phyloP scores from a whole-genome alignment of 2,113 vertebrate species.

The Prunella himalayana region DNA sequence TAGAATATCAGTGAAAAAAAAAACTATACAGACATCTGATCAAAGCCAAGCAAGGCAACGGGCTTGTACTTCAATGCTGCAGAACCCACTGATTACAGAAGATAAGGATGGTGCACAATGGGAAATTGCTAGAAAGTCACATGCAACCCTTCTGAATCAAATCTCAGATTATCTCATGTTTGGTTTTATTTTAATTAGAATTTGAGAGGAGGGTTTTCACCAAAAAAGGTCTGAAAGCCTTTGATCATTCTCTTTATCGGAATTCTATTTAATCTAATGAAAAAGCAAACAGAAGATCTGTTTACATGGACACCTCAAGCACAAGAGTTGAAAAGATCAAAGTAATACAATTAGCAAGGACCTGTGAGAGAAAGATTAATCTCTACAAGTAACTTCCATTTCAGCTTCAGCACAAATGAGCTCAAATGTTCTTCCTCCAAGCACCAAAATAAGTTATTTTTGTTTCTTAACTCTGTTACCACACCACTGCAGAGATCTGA shows the following conservation, averaged over 20 bases:
- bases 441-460: neutral
- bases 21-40: conserved; percentile 13
- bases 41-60: neutral
- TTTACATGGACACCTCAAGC: conserved; percentile 56
- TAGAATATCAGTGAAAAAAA: neutral
- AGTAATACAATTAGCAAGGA: conserved; percentile 53
- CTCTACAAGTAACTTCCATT: conserved; percentile 37
- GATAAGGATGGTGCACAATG: conserved; percentile 32
- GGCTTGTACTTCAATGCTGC: neutral
- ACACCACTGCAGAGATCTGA: conserved; percentile 4
- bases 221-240: conserved; percentile 53
- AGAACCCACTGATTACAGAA: conserved; percentile 17
- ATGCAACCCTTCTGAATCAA: conserved; percentile 29
- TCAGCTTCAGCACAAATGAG: conserved; percentile 15
- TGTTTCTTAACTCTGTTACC: conserved; percentile 25
- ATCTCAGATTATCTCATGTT: conserved; percentile 42
- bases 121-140: conserved; percentile 34
- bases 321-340: conserved; percentile 56
- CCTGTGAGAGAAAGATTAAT: conserved; percentile 33
- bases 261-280: conserved; percentile 59
- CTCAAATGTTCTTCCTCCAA: conserved; percentile 25
- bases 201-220: conserved; percentile 31
- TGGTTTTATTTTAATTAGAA: conserved; percentile 47
- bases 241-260: conserved; percentile 17
- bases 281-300: conserved; percentile 52